Base-by-base conservation (phyloP, 2,888 invertebrate genomes). In the Phrixothrix hirtus region DNA sequence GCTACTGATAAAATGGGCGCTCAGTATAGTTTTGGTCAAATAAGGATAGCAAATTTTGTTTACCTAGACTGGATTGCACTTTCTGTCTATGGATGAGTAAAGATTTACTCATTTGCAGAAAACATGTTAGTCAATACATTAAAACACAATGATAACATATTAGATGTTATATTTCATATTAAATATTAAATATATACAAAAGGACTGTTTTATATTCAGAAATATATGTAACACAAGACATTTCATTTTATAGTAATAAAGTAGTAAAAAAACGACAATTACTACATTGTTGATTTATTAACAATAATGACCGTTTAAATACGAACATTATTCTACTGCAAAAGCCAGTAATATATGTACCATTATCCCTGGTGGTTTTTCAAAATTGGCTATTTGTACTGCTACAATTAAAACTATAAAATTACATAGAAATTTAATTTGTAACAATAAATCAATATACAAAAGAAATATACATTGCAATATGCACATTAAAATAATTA, bases 91-190 rank as follows among this genome's bases (percentile, higher is more conserved):
- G n/a, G n/a, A n/a, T n/a, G n/a, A n/a, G n/a, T n/a, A n/a, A n/a
- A n/a, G n/a, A n/a, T n/a, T n/a, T n/a, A n/a, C n/a, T n/a, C n/a
- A n/a, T n/a, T n/a, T n/a, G n/a, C n/a, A n/a, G n/a, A n/a, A n/a
- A n/a, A n/a, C n/a, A n/a, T n/a, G n/a, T n/a, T n/a, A n/a, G n/a
- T n/a, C n/a, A n/a, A n/a, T n/a, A n/a, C n/a, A n/a, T n/a, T 21
- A 34, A 35, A 44, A 15, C 12, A 15, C 9, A 15, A 41, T 7
- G n/a, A n/a, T 27, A 44, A 35, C 50, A 39, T 59, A 55, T 57
- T 61, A 62, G 55, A 53, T 60, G 56, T 61, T 61, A 55, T 62
- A 60, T 62, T 62, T 58, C 58, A 58, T 61, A 56, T 45, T 58
- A 58, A 58, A 58, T 51, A 48, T 43, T 43, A 43, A 43, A 39